Conservation (phyloP, 2,888 invertebrate species). For the Pandemis cinnamomeana region DNA sequence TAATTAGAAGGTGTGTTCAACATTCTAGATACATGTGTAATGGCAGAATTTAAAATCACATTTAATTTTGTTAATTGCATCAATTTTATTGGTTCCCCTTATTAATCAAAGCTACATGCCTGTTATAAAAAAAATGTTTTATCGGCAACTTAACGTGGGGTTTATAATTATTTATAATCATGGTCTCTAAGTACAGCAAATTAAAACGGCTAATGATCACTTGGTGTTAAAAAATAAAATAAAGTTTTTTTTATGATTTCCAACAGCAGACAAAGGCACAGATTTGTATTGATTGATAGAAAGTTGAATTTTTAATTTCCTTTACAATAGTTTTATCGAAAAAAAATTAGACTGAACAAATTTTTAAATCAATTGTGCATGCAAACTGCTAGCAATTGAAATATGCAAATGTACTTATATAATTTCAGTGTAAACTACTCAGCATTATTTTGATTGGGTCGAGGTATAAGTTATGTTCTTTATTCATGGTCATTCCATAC, state of each 20-base stretch:
- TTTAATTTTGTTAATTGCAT: too few relatives aligned
- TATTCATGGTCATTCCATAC: slow-evolving; percentile 54
- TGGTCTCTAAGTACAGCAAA: neutral
- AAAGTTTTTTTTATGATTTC: neutral
- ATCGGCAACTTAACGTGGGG: too few relatives aligned
- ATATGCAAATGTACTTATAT: slow-evolving; percentile 45
- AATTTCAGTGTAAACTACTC: slow-evolving; percentile 53
- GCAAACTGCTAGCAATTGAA: slow-evolving; percentile 36
- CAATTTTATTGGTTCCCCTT: too few relatives aligned
- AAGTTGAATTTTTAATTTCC: slow-evolving; percentile 30
- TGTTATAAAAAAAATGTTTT: too few relatives aligned
- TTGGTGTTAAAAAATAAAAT: neutral
- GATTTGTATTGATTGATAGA: slow-evolving; percentile 43
- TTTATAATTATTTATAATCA: too few relatives aligned
- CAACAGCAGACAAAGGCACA: slow-evolving; percentile 40
- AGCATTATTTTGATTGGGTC: slow-evolving; percentile 68
- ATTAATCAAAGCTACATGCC: too few relatives aligned
- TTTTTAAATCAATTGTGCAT: slow-evolving; percentile 35
- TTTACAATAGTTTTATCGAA: slow-evolving; percentile 18
- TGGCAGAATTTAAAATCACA: too few relatives aligned
- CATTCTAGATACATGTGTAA: too few relatives aligned
- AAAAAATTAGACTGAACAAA: slow-evolving; percentile 11
- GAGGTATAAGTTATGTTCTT: slow-evolving; percentile 67
- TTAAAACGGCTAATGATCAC: neutral
- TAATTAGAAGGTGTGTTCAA: too few relatives aligned